These are phyloP conservation scores for Hirtodrosophila trivittata DNA, from an alignment of 2,888 invertebrate species.

Conservation along the genomic window DNA sequence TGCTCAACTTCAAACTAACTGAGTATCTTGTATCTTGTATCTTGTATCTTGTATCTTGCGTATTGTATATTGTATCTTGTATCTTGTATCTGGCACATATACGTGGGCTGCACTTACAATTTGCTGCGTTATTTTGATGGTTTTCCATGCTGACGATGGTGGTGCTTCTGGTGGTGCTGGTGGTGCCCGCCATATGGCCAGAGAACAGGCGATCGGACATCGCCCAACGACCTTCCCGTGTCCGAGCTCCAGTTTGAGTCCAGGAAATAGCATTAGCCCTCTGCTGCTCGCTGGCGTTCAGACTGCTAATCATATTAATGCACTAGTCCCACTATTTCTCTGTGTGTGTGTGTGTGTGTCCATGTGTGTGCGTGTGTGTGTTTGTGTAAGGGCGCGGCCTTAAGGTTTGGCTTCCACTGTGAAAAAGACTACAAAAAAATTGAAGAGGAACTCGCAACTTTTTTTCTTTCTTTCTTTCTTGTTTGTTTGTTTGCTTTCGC, in stretches of 20 bases:
- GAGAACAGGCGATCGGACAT: conserved; percentile 48
- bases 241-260: conserved; percentile 48
- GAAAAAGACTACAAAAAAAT: background rate
- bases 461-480: conserved; percentile 21
- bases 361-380: conserved; percentile 23
- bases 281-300: conserved; percentile 14
- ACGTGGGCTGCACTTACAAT: conserved; percentile 49
- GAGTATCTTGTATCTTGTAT: conserved; percentile 22
- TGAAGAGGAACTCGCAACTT: conserved; percentile 17
- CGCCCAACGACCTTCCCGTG: conserved; percentile 62
- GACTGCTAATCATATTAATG: conserved; percentile 74
- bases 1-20: conserved; percentile 19
- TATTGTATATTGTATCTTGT: conserved; percentile 11
- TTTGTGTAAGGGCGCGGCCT: conserved; percentile 49
- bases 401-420: conserved; percentile 60
- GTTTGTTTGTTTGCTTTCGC: conserved; percentile 34
- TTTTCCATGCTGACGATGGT: conserved; percentile 4
- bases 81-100: conserved; percentile 30
- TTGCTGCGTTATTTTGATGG: conserved; percentile 16
- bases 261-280: conserved; percentile 72
- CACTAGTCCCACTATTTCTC: conserved; percentile 40
- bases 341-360: conserved; percentile 26
- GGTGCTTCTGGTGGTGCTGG: conserved; percentile 3
- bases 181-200: conserved; percentile 65
- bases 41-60: conserved; percentile 23